phyloP scores from a whole-genome alignment of 1,140 invertebrate species.

The Asobara japonica region DNA sequence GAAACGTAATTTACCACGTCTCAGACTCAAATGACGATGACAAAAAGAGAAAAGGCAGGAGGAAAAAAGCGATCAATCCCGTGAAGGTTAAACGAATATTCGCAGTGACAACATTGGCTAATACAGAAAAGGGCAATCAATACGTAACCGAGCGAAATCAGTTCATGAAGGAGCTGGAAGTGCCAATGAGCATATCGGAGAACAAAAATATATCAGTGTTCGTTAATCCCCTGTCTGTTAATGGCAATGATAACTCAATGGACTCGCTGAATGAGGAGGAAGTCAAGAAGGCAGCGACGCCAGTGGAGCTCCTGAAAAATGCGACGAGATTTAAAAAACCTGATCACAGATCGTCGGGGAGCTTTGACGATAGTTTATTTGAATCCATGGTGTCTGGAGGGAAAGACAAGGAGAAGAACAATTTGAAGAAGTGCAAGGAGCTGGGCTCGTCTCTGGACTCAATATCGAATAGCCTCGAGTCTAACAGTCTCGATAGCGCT shows the following conservation, averaged over 20 bases:
- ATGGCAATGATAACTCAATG: slow-evolving; percentile 56
- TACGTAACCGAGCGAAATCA: slow-evolving; percentile 68
- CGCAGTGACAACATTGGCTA: slow-evolving; percentile 64
- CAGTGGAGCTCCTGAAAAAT: slow-evolving; percentile 55
- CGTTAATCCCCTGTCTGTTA: slow-evolving; percentile 67
- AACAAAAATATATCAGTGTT: slow-evolving; percentile 68
- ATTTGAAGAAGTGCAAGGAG: slow-evolving; percentile 56
- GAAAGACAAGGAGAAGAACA: slow-evolving; percentile 47
- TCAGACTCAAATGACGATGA: slow-evolving; percentile 64
- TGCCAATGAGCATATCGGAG: slow-evolving; percentile 66
- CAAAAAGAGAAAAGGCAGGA: slow-evolving; percentile 48
- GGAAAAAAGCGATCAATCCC: slow-evolving; percentile 57
- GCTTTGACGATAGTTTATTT: slow-evolving; percentile 62
- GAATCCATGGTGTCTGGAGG: slow-evolving; percentile 50
- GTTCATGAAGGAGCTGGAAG: slow-evolving; percentile 66
- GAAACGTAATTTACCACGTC: slow-evolving; percentile 87
- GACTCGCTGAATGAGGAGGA: slow-evolving; percentile 56
- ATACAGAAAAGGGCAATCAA: slow-evolving; percentile 58
- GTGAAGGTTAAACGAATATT: slow-evolving; percentile 66
- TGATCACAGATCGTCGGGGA: slow-evolving; percentile 45
- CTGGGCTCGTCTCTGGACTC: slow-evolving; percentile 59
- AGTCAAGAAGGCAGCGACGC: slow-evolving; percentile 45
- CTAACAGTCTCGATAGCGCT: slow-evolving; percentile 57
- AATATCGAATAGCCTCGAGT: slow-evolving; percentile 60
- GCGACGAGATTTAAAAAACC: slow-evolving; percentile 61